Base-by-base conservation (phyloP, 2,113 vertebrate genomes). In the Eubucco bourcierii region DNA sequence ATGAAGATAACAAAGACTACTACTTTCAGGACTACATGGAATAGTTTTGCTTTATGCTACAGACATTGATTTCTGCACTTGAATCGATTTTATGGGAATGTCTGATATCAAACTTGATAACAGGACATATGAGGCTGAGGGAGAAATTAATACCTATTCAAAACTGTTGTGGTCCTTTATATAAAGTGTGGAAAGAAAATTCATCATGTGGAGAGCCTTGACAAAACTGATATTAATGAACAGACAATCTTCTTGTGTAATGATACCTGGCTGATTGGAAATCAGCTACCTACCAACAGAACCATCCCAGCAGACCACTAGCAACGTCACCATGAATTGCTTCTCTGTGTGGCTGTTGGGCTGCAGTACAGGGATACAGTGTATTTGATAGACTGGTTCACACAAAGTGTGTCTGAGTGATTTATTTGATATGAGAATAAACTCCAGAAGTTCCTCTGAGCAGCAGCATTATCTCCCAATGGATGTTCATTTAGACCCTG, bases 401-500 rank as follows among this genome's bases (percentile, higher is more conserved):
- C 23, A 66, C 25, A 37, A 37, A 75, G n/a, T 70, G 11, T 50
- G n/a, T 80, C 29, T 31, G 21, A 85, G 15, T 17, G 71, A 21
- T 71, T 76, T 64, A 60, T 88, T 80, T 68, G 67, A 39, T 65
- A 66, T 67, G 39, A 77, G 34, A 71, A 63, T 29, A 44, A 83
- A 50, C 34, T n/a, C 46, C 52, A 91, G 74, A 80, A 44, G 31
- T 46, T 29, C 58, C 33, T 77, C 66, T 91, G 53, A 81, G 20
- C 80, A 92, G 41, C 11, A 77, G 81, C 2, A 0, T 52, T 86
- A 46, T 61, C 37, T 88, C 29, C 76, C 25, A 39, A 87, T 47
- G 41, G 27, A 95, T 77, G 59, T 59, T 84, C 61, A 41, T 44
- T 74, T 92, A 95, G 92, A 78, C n/a, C 84, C 66, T 70, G 10